phyloP scores from a whole-genome alignment of 2,113 vertebrate genomes.

The Aspiorhynchus laticeps region DNA sequence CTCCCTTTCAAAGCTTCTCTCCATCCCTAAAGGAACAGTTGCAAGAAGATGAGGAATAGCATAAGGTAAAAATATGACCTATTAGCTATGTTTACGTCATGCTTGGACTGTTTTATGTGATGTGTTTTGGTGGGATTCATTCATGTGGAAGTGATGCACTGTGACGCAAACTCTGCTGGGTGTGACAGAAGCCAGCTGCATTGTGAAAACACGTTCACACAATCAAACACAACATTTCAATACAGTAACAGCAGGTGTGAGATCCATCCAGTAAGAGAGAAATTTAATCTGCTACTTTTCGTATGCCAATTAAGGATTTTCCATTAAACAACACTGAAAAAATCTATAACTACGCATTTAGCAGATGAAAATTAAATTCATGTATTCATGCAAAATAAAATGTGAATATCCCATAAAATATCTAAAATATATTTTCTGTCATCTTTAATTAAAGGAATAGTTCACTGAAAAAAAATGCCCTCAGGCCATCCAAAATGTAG shows the following conservation, averaged over 20 bases:
- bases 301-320: not conserved
- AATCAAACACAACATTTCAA: constrained; percentile 18
- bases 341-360: constrained; percentile 25
- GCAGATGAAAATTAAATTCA: not conserved
- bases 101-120: constrained; percentile 69
- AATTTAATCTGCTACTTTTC: not conserved
- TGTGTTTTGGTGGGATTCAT: constrained; percentile 70
- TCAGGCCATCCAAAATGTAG: no score
- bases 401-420: not conserved
- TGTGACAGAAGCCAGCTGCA: constrained; percentile 63
- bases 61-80: not conserved
- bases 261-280: not conserved
- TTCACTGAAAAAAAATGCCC: no score
- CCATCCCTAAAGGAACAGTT: not conserved
- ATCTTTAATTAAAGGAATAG: no score
- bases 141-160: constrained; percentile 74
- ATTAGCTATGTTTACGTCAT: not conserved
- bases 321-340: constrained; percentile 15
- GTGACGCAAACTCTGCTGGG: constrained; percentile 74
- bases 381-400: not conserved
- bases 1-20: not conserved
- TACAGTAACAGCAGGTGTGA: not conserved
- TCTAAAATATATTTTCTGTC: not conserved
- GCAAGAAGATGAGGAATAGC: not conserved
- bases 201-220: constrained; percentile 61